Conservation (phyloP, 2,888 invertebrate genomes). For the Chorisops tibialis region DNA sequence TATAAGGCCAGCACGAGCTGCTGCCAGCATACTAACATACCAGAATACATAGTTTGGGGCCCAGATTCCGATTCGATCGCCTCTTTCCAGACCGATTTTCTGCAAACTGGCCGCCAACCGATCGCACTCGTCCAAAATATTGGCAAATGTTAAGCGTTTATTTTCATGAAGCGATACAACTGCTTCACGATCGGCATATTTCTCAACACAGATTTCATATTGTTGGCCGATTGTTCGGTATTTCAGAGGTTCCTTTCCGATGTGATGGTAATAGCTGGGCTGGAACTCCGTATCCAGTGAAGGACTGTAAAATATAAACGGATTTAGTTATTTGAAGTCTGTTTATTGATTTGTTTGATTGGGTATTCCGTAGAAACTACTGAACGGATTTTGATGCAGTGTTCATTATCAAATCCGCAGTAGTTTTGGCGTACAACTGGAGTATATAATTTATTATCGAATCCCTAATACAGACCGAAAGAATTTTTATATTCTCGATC, state of each 20-base stretch:
- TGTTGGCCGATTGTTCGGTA: constrained; percentile 59
- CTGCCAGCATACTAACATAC: constrained; percentile 68
- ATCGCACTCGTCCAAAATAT: constrained; percentile 57
- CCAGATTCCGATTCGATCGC: constrained; percentile 77
- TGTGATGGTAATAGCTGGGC: constrained; percentile 56
- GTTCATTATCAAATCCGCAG: no score
- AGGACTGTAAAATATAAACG: no score
- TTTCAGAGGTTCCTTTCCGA: constrained; percentile 54
- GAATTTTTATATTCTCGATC: no score
- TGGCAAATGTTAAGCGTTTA: constrained; percentile 54
- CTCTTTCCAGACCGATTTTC: constrained; percentile 64
- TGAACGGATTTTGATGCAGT: no score
- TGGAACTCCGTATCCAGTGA: no score
- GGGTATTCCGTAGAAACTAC: no score
- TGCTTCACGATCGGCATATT: constrained; percentile 58
- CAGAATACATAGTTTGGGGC: constrained; percentile 75
- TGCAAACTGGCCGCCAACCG: constrained; percentile 67
- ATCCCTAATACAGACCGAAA: no score
- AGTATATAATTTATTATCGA: no score
- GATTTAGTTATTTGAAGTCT: no score
- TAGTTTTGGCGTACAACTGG: no score
- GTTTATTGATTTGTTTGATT: no score
- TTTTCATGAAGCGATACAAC: constrained; percentile 58
- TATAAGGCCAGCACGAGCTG: constrained; percentile 68
- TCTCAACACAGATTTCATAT: constrained; percentile 55